Percentiles rank a stretch among this genome's conserved stretches.
Conservation (phyloP, 2,797 vertebrate genomes). For the Melanotaenia parkinsoni region DNA sequence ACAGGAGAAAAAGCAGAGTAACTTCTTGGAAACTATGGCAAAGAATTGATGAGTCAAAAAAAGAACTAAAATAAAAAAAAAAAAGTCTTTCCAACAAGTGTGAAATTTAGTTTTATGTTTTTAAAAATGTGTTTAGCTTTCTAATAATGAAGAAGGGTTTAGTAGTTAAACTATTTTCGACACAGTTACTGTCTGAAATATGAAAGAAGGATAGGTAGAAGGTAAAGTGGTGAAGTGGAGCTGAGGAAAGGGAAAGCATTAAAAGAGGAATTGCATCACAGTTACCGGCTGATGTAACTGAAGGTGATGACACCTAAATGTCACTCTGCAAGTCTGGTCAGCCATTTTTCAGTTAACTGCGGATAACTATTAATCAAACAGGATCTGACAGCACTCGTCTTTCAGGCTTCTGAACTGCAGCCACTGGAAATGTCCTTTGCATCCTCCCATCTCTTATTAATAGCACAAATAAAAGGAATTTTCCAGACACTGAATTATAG, state of each 20-base stretch:
- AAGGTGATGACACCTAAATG: constrained; percentile 40
- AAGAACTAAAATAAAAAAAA: no score
- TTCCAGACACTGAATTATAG: constrained; percentile 18
- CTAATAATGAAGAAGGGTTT: constrained; percentile 45
- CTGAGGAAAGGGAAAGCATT: constrained; percentile 32
- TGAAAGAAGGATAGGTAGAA: constrained; percentile 19
- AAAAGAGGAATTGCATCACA: constrained; percentile 39
- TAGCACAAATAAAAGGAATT: constrained; percentile 6
- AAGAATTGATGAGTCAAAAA: no score
- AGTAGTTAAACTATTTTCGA: constrained; percentile 23
- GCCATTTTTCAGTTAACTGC: constrained; percentile 23
- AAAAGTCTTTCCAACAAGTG: neutral
- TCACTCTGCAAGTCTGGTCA: constrained; percentile 29
- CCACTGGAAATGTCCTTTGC: constrained; percentile 13
- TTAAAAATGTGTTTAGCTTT: constrained; percentile 5
- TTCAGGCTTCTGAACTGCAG: constrained; percentile 9
- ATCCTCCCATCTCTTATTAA: neutral
- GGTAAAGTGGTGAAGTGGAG: constrained; percentile 17
- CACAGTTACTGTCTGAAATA: constrained; percentile 21
- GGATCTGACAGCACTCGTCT: constrained; percentile 40
- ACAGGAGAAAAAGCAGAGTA: neutral
- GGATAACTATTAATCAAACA: constrained; percentile 39
- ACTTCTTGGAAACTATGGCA: neutral
- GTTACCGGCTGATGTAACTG: constrained; percentile 48
- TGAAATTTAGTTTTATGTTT: no score